Evolutionary conservation across 2,888 invertebrate species (phyloP).

Genomic region (Caenorhabditis sp.): DNA sequence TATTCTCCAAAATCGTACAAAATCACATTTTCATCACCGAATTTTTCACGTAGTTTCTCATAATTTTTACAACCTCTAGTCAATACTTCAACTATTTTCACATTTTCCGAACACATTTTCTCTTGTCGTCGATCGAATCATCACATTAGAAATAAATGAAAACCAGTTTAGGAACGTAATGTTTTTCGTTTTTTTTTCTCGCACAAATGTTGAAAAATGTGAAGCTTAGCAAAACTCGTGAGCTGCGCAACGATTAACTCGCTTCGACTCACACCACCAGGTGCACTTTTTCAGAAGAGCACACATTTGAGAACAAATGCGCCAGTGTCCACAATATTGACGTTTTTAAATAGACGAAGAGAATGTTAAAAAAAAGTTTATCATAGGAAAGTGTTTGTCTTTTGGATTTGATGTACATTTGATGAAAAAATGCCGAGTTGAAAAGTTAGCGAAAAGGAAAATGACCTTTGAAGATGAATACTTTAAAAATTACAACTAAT

Average conservation of each 20-base stretch:
- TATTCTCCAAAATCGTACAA: constrained; percentile 35
- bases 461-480: too few species aligned
- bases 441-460: too few species aligned
- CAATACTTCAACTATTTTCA: constrained; percentile 21
- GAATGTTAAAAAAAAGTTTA: background rate
- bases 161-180: background rate
- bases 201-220: background rate
- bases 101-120: constrained; percentile 3
- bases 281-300: background rate
- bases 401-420: too few species aligned
- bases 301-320: background rate
- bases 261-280: background rate
- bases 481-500: background rate
- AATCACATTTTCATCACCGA: constrained; percentile 19
- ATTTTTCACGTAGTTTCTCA: constrained; percentile 13
- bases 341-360: background rate
- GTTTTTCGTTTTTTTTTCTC: background rate
- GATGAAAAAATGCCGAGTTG: too few species aligned
- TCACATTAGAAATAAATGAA: constrained; percentile 2
- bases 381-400: background rate
- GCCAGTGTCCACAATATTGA: background rate
- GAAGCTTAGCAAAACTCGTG: constrained; percentile 1
- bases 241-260: constrained; percentile 1
- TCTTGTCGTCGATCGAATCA: constrained; percentile 4
- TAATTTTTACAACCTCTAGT: constrained; percentile 17